phyloP scores from a whole-genome alignment of 2,888 invertebrate species.

The Acanthosepion lycidas region DNA sequence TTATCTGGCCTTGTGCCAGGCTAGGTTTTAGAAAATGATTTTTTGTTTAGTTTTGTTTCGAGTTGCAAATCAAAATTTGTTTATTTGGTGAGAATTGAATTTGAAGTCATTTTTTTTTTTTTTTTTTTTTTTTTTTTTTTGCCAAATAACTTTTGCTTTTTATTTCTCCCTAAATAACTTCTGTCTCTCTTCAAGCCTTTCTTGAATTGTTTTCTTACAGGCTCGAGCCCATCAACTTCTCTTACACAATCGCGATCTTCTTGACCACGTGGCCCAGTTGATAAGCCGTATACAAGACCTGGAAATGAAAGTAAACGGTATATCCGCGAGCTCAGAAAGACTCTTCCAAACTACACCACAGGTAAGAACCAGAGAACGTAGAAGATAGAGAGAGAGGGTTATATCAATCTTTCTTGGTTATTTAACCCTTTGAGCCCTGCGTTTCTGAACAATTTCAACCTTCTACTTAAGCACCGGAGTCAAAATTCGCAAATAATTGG shows the following conservation, averaged over 20 bases:
- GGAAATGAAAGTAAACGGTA: constrained; percentile 77
- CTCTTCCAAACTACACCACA: constrained; percentile 55
- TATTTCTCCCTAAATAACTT: not conserved
- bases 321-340: constrained; percentile 52
- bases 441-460: no score
- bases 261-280: constrained; percentile 94
- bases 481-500: no score
- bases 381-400: no score
- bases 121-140: not conserved
- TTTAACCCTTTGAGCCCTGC: no score
- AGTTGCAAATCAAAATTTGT: no score
- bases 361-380: constrained; percentile 48
- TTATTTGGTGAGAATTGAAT: no score
- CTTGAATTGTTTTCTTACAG: constrained; percentile 74
- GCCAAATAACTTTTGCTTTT: not conserved
- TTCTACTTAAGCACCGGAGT: no score
- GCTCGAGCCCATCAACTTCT: constrained; percentile 93
- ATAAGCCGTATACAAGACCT: constrained; percentile 91
- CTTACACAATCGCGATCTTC: constrained; percentile 93
- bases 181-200: not conserved
- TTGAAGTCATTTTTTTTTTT: no score
- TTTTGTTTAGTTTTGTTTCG: no score
- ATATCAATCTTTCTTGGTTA: no score
- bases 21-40: no score
- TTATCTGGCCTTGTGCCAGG: no score